Evolutionary conservation across 2,113 vertebrate species (phyloP).

Genomic region (Pteruthius melanotis): DNA sequence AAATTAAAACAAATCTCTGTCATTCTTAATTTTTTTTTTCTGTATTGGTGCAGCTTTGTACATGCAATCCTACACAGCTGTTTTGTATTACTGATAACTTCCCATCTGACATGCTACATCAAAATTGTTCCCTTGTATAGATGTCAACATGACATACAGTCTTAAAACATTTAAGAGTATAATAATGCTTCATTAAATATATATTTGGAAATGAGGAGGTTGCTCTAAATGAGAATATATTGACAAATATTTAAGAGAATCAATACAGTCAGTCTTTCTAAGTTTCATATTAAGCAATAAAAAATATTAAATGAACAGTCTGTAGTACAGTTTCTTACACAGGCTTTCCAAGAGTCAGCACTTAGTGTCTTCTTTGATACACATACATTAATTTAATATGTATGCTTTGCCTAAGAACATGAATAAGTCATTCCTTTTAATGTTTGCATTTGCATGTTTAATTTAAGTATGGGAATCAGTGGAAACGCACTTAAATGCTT

Average conservation of each 20-base stretch:
- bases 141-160: background rate
- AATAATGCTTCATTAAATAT: slow-evolving; percentile 23
- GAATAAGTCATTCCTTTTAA: slow-evolving; percentile 62
- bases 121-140: background rate
- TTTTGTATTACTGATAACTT: background rate
- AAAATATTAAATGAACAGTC: slow-evolving; percentile 13
- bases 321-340: slow-evolving; percentile 12
- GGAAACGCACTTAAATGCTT: slow-evolving; percentile 25
- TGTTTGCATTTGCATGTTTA: slow-evolving; percentile 62
- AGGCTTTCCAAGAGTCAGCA: slow-evolving; percentile 53
- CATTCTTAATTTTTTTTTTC: background rate
- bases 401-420: slow-evolving; percentile 55
- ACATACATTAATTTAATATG: slow-evolving; percentile 35
- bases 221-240: background rate
- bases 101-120: background rate
- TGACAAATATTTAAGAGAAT: slow-evolving; percentile 30
- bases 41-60: background rate
- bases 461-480: slow-evolving; percentile 58
- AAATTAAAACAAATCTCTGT: background rate
- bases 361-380: slow-evolving; percentile 49
- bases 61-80: background rate
- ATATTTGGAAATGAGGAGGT: background rate
- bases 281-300: slow-evolving; percentile 39
- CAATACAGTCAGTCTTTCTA: background rate
- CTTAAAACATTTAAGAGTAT: background rate